Evolutionary conservation across 1,140 invertebrate genomes (phyloP).

Genomic region (Pogonognathellus flavescens): DNA sequence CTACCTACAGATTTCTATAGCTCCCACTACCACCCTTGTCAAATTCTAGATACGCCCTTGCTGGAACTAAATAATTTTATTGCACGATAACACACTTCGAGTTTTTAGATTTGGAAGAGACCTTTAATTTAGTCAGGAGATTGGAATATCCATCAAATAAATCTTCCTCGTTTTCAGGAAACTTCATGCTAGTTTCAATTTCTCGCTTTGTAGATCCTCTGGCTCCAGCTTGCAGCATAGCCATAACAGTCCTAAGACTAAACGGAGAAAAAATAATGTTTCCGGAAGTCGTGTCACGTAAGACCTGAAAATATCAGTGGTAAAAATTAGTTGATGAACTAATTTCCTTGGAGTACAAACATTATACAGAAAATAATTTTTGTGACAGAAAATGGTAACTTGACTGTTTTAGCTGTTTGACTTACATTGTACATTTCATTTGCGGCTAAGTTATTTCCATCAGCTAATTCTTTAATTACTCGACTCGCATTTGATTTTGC

Average conservation of each 20-base stretch:
- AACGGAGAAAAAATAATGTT: slow-evolving; percentile 60
- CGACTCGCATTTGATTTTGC: not conserved
- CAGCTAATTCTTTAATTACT: not conserved
- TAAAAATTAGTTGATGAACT: not conserved
- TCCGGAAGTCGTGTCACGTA: not conserved
- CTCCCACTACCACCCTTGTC: too few relatives aligned
- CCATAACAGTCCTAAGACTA: slow-evolving; percentile 55
- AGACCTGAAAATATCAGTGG: not conserved
- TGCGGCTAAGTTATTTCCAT: not conserved
- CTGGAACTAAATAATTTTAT: too few relatives aligned
- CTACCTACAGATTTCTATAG: too few relatives aligned
- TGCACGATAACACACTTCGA: too few relatives aligned
- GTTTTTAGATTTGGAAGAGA: not conserved
- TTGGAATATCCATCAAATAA: not conserved
- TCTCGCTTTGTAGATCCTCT: slow-evolving; percentile 48
- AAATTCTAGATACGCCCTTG: too few relatives aligned
- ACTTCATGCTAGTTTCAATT: slow-evolving; percentile 27
- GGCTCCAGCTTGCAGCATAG: slow-evolving; percentile 56
- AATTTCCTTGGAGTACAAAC: too few relatives aligned
- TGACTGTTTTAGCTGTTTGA: not conserved
- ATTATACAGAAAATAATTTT: not conserved
- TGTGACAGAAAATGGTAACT: not conserved
- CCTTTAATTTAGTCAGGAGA: not conserved
- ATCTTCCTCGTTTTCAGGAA: slow-evolving; percentile 39
- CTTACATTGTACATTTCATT: slow-evolving; percentile 25